These are phyloP conservation scores for Hoplias malabaricus DNA, from an alignment of 2,113 vertebrate genomes.

Conservation along the genomic window DNA sequence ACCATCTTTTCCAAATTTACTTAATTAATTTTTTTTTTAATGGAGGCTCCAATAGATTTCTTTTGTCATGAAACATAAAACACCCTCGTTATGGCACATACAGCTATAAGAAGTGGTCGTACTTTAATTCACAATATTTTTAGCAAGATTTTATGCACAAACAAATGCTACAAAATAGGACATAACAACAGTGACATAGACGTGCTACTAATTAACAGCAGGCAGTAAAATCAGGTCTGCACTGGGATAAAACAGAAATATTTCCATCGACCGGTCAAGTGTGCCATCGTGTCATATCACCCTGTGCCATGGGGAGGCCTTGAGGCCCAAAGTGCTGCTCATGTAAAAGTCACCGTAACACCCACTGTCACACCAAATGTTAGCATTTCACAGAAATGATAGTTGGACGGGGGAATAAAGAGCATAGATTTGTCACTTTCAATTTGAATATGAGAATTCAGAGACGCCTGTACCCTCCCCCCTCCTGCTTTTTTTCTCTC, in stretches of 20 bases:
- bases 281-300: constrained; percentile 62
- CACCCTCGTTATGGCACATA: no score
- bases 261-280: constrained; percentile 61
- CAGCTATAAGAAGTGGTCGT: no score
- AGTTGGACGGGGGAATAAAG: constrained; percentile 65
- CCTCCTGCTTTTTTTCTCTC: neutral
- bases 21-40: no score
- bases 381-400: constrained; percentile 63
- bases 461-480: neutral
- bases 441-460: constrained; percentile 67
- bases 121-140: no score
- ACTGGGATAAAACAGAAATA: constrained; percentile 50
- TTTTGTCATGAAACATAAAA: no score
- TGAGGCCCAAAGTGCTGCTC: constrained; percentile 47
- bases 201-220: neutral
- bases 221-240: neutral
- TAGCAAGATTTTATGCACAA: no score
- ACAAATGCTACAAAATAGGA: neutral
- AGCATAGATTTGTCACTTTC: constrained; percentile 64
- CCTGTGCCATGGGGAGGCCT: constrained; percentile 49
- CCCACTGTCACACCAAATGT: constrained; percentile 70
- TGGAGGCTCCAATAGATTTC: no score
- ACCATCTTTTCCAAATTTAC: no score
- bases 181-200: neutral
- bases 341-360: constrained; percentile 67